Percentiles rank a stretch among this genome's conserved stretches.
Conservation (phyloP, 2,797 vertebrate genomes). For the Myotis daubentonii region DNA sequence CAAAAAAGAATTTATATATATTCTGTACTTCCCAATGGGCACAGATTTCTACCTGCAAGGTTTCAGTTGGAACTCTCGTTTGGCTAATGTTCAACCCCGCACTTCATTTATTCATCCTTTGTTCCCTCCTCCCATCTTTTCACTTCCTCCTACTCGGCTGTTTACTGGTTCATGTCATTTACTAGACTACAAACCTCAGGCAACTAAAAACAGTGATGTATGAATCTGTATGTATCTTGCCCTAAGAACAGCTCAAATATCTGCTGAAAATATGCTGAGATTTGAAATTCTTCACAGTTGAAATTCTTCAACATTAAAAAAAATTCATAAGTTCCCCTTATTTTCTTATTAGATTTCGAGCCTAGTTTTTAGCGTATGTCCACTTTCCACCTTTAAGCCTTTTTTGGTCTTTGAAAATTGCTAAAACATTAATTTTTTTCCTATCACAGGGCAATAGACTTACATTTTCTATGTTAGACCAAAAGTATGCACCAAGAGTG, state of each 20-base stretch:
- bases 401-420: conserved; percentile 21
- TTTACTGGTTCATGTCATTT: not conserved
- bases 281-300: not conserved
- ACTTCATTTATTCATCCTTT: not conserved
- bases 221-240: not conserved
- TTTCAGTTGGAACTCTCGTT: not conserved
- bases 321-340: not conserved
- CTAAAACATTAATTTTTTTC: not conserved
- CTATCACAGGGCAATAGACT: not conserved
- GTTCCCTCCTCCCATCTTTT: not conserved
- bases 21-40: not conserved
- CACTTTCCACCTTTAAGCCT: not conserved
- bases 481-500: not conserved
- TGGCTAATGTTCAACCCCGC: not conserved
- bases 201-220: not conserved
- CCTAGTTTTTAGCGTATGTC: not conserved
- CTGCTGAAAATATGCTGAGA: not conserved
- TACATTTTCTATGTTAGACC: not conserved
- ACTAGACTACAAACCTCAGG: not conserved
- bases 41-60: not conserved
- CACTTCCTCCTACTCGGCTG: not conserved
- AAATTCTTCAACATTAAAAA: conserved; percentile 3
- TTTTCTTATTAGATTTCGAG: not conserved
- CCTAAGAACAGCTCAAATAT: not conserved
- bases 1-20: not conserved